phyloP scores from a whole-genome alignment of 53 echinoderm and acorn worm species.

The Actinopyga echinites region DNA sequence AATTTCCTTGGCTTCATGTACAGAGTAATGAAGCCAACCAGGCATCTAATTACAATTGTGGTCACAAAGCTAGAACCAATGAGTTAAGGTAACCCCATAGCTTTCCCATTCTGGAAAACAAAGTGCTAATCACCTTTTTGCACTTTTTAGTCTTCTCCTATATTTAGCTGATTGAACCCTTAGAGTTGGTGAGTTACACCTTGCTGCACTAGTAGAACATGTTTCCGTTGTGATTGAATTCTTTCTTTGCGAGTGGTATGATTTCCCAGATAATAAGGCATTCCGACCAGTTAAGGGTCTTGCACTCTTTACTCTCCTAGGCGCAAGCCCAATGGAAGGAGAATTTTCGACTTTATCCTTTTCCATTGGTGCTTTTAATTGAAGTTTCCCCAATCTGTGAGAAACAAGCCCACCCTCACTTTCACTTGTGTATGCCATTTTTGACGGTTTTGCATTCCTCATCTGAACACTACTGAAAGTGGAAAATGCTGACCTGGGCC shows the following conservation, averaged over 20 bases:
- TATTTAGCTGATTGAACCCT: slow-evolving; percentile 42
- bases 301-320: slow-evolving; percentile 45
- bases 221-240: slow-evolving; percentile 81
- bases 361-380: slow-evolving; percentile 51
- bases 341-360: slow-evolving; percentile 24
- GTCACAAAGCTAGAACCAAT: no score
- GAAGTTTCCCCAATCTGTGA: slow-evolving; percentile 57
- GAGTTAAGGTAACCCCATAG: no score
- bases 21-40: no score
- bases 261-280: slow-evolving; percentile 79
- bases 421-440: slow-evolving; percentile 52
- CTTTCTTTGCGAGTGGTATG: slow-evolving; percentile 83
- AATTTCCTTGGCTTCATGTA: no score
- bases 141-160: slow-evolving; percentile 37
- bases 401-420: slow-evolving; percentile 61
- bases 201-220: slow-evolving; percentile 73
- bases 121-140: background rate
- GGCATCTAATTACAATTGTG: no score
- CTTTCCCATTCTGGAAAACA: no score
- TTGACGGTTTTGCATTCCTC: slow-evolving; percentile 51
- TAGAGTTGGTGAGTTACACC: slow-evolving; percentile 20
- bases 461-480: slow-evolving; percentile 83
- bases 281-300: slow-evolving; percentile 66
- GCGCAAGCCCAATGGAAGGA: slow-evolving; percentile 20
- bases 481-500: slow-evolving; percentile 88